These are phyloP conservation scores for Dendronephthya gigantea DNA, from an alignment of 64 coral and sea anemone species.

Conservation along the genomic window DNA sequence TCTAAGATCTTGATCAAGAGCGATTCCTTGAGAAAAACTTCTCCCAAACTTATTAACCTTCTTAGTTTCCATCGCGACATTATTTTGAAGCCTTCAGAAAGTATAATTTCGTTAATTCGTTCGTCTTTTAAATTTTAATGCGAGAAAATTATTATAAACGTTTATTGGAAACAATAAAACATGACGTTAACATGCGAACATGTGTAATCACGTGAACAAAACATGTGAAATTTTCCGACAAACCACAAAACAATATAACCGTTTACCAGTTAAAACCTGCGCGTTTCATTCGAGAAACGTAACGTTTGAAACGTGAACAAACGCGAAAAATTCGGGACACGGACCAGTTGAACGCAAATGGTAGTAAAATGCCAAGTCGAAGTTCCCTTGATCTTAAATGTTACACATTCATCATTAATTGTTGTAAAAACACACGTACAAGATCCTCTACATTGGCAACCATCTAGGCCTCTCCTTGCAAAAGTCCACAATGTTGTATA, in stretches of 20 bases:
- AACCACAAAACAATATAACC: background rate
- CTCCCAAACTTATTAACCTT: constrained; percentile 28
- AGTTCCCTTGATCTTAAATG: background rate
- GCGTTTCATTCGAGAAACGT: no score
- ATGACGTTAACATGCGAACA: background rate
- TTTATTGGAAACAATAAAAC: background rate
- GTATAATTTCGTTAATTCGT: background rate
- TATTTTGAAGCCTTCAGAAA: background rate
- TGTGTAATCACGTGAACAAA: background rate
- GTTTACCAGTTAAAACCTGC: background rate
- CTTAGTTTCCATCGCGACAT: background rate
- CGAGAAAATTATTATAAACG: background rate
- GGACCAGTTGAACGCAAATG: no score
- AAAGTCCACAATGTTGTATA: background rate
- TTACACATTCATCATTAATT: background rate
- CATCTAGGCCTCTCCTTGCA: background rate
- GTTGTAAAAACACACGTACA: background rate
- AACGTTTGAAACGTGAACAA: no score
- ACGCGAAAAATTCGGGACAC: no score
- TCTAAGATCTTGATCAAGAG: constrained; percentile 27
- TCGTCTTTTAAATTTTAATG: no score
- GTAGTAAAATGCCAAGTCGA: constrained; percentile 4
- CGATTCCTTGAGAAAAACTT: constrained; percentile 24
- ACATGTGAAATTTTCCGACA: background rate
- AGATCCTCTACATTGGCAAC: background rate